Conservation (phyloP, 1,140 invertebrate species). For the Drosophila ambigua region DNA sequence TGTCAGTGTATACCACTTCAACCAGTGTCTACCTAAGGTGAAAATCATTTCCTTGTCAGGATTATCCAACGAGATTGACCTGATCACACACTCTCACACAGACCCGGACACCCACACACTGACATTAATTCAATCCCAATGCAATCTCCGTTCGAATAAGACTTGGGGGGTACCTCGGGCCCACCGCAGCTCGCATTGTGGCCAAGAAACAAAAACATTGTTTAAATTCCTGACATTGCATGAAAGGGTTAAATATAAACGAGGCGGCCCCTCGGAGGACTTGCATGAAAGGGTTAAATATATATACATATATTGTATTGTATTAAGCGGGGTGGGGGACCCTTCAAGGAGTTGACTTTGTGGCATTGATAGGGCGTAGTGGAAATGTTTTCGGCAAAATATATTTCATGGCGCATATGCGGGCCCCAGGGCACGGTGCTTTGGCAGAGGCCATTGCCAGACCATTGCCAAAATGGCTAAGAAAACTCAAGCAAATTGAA, state of each 20-base stretch:
- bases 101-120: conserved; percentile 46
- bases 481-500: conserved; percentile 69
- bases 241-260: conserved; percentile 61
- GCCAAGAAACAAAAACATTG: conserved; percentile 66
- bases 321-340: too few species aligned
- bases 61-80: conserved; percentile 65
- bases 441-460: background rate
- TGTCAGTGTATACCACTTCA: too few species aligned
- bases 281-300: too few species aligned
- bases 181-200: conserved; percentile 32
- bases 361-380: conserved; percentile 52
- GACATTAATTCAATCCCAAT: conserved; percentile 69
- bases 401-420: conserved; percentile 29
- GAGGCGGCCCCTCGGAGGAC: too few species aligned
- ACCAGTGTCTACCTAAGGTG: conserved; percentile 27
- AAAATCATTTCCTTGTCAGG: conserved; percentile 70
- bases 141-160: conserved; percentile 50
- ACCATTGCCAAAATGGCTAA: conserved; percentile 20
- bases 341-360: conserved; percentile 50
- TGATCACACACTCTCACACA: conserved; percentile 24
- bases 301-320: background rate
- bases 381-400: conserved; percentile 34
- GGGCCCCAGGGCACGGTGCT: background rate
- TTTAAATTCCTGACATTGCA: conserved; percentile 56
- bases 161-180: conserved; percentile 1